These are phyloP conservation scores for Squalus acanthias DNA, from an alignment of 2,797 vertebrate species.

Conservation along the genomic window DNA sequence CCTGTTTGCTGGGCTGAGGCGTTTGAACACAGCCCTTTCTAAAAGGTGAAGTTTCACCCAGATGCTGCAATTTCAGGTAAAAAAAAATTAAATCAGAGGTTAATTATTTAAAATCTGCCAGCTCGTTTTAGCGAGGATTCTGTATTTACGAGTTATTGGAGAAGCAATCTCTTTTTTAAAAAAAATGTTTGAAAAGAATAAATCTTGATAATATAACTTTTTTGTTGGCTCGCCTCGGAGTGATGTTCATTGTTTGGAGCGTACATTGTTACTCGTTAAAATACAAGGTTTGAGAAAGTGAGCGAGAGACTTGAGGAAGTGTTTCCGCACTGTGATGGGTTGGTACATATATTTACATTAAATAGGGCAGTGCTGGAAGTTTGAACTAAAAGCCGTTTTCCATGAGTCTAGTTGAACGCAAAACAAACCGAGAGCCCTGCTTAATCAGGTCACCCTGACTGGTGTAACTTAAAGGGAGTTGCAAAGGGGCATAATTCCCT, in stretches of 20 bases:
- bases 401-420: background rate
- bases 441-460: background rate
- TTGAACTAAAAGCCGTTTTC: background rate
- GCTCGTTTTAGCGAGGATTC: background rate
- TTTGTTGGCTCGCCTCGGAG: background rate
- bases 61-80: background rate
- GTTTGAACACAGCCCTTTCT: background rate
- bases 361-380: conserved; percentile 5
- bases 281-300: background rate
- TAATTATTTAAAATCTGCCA: background rate
- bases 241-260: background rate
- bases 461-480: background rate
- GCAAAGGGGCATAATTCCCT: background rate
- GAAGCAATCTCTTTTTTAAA: background rate
- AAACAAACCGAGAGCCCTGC: background rate
- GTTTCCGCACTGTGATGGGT: background rate
- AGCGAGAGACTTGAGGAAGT: background rate
- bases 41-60: background rate
- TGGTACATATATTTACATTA: background rate
- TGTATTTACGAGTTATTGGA: background rate
- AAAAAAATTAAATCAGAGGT: background rate
- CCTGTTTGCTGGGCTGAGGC: background rate
- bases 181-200: background rate
- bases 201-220: background rate
- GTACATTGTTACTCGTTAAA: background rate